Base-by-base conservation (phyloP, 23 tunicate species). In the Styela clava region DNA sequence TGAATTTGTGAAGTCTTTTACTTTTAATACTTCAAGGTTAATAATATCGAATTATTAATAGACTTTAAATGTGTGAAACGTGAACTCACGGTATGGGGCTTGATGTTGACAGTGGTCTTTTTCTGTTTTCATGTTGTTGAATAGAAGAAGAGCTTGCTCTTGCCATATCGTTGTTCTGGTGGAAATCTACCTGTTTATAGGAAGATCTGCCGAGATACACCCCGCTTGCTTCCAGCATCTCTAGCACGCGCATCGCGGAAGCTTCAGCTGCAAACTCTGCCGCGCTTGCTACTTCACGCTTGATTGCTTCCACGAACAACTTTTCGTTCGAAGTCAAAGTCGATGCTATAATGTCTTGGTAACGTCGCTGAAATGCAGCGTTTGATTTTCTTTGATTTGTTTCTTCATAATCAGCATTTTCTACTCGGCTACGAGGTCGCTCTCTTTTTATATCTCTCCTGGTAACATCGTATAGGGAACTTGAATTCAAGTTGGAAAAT, bases 181-280 rank as follows among this genome's bases (percentile, higher is more conserved):
- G 56, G 12, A 44, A 44, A 44, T 44, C 56, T 7, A 12, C 56
- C 56, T 7, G 56, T 44, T 44, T 44, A 12, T 44, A 44, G 7
- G 56, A 12, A 44, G 56, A 44, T 27, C 71, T 67, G 19, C 71
- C 71, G 16, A 18, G 22, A 67, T 25, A 67, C 16, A 67, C 71
- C 0, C 71, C 35, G 16, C 69, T 32, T 16, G 44, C 33, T 37
- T 34, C 65, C 31, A 88, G 74, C 44, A 78, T 86, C 25, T 83
- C 74, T 26, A 83, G 64, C 16, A 88, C 79, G 21, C 92, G 79
- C 34, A 64, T 78, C 2, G 92, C 92, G 27, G 83, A 83, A 27
- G 79, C 34, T 26, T 77, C 86, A n/a, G 92, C 86, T 3, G 78
- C 81, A 25, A 24, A 28, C 24, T 88, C 92, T 26, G 82, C 33